Percentiles rank a stretch among this genome's conserved stretches.
Conservation (phyloP, 1,140 invertebrate genomes). For the Dreissena rostriformis region DNA sequence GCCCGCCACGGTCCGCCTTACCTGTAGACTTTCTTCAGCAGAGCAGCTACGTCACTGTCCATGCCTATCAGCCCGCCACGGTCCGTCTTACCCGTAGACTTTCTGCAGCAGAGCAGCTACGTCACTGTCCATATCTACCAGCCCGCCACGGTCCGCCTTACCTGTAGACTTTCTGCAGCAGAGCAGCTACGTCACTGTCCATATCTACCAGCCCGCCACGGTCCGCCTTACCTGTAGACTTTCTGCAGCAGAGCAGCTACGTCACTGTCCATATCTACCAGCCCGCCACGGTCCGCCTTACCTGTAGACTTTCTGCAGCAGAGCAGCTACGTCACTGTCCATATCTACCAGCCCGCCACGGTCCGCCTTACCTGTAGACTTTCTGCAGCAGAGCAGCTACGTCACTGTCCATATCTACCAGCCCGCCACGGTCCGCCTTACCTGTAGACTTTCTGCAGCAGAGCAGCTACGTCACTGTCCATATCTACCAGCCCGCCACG, state of each 20-base stretch:
- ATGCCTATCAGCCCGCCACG: slow-evolving; percentile 37
- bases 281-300: slow-evolving; percentile 75
- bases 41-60: neutral
- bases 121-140: slow-evolving; percentile 28
- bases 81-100: slow-evolving; percentile 72
- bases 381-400: slow-evolving; percentile 10
- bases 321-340: neutral
- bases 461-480: neutral
- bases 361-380: slow-evolving; percentile 73
- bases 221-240: slow-evolving; percentile 73
- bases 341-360: slow-evolving; percentile 42
- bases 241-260: slow-evolving; percentile 10
- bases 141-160: slow-evolving; percentile 75
- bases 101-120: slow-evolving; percentile 10
- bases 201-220: slow-evolving; percentile 42
- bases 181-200: neutral
- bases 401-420: slow-evolving; percentile 28
- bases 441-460: slow-evolving; percentile 15
- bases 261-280: slow-evolving; percentile 28
- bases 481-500: slow-evolving; percentile 42
- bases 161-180: slow-evolving; percentile 15
- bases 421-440: slow-evolving; percentile 75
- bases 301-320: slow-evolving; percentile 15
- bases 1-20: slow-evolving; percentile 75
- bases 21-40: slow-evolving; percentile 14